Evolutionary conservation across 2,888 invertebrate genomes (phyloP).

Genomic region (Phaedon cochleariae): DNA sequence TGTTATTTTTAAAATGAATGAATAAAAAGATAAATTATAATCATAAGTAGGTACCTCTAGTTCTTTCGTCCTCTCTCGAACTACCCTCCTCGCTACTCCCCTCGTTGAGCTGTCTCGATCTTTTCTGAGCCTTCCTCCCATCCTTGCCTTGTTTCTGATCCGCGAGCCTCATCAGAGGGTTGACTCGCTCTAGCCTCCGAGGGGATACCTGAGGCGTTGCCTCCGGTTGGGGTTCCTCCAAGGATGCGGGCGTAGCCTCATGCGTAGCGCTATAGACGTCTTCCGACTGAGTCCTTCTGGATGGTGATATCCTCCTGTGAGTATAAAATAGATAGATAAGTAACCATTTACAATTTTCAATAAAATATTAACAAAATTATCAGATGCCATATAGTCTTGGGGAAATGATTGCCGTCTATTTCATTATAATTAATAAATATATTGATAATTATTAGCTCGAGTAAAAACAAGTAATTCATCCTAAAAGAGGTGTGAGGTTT

Average conservation of each 20-base stretch:
- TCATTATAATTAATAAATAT: too few relatives aligned
- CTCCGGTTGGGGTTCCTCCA: not conserved
- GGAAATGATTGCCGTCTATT: too few relatives aligned
- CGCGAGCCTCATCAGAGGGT: slow-evolving; percentile 56
- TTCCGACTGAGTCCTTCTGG: slow-evolving; percentile 56
- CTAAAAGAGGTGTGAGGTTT: too few relatives aligned
- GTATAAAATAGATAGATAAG: not conserved
- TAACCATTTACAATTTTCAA: too few relatives aligned
- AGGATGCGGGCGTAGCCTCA: not conserved
- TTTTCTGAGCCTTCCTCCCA: slow-evolving; percentile 29
- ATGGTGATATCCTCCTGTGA: slow-evolving; percentile 37
- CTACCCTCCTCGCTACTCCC: slow-evolving; percentile 28
- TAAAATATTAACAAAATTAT: too few relatives aligned
- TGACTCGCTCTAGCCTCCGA: slow-evolving; percentile 43
- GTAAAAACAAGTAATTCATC: too few relatives aligned
- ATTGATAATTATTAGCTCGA: too few relatives aligned
- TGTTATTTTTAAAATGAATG: too few relatives aligned
- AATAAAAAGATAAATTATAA: too few relatives aligned
- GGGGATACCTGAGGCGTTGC: not conserved
- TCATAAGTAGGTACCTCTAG: too few relatives aligned
- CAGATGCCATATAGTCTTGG: too few relatives aligned
- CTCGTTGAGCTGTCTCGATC: slow-evolving; percentile 20
- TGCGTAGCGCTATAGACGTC: slow-evolving; percentile 56
- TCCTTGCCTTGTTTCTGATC: slow-evolving; percentile 42
- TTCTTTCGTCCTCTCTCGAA: slow-evolving; percentile 32